Evolutionary conservation across 1,140 invertebrate genomes (phyloP).

Genomic region (Oedothorax gibbosus): DNA sequence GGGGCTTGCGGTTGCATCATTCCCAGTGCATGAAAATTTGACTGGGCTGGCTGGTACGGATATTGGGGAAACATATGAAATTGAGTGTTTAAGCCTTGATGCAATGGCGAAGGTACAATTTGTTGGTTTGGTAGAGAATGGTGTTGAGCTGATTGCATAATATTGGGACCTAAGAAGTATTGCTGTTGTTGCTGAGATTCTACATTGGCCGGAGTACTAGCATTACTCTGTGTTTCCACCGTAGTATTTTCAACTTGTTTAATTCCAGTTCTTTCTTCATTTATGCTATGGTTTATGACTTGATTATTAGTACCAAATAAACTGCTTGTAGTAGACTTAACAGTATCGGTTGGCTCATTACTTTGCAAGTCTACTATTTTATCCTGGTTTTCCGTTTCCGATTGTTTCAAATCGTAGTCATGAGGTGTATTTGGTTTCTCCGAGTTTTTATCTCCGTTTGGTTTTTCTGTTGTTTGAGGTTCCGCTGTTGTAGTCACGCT

Average conservation of each 20-base stretch:
- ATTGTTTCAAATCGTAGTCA: background rate
- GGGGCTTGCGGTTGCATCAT: conserved; percentile 28
- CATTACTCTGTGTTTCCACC: background rate
- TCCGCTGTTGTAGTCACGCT: background rate
- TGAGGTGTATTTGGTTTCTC: background rate
- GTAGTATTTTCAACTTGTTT: background rate
- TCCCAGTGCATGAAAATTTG: conserved; percentile 13
- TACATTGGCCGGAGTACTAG: background rate
- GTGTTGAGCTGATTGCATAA: background rate
- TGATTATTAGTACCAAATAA: too few species aligned
- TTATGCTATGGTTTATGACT: too few species aligned
- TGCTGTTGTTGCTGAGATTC: background rate
- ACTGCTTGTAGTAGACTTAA: too few species aligned
- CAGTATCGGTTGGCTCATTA: too few species aligned
- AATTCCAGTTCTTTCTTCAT: too few species aligned
- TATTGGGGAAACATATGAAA: conserved; percentile 31
- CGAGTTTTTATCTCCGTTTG: background rate
- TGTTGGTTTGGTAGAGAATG: conserved; percentile 13
- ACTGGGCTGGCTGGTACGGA: conserved; percentile 10
- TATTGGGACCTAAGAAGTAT: background rate
- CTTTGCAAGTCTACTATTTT: background rate
- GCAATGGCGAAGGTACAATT: conserved; percentile 1
- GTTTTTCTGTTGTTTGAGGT: background rate
- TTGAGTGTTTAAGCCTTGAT: conserved; percentile 26
- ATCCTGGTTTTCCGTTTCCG: background rate